Percentiles rank a stretch among this genome's conserved stretches.
Conservation (phyloP, 2,797 vertebrate genomes). For the Loris lydekkerianus region DNA sequence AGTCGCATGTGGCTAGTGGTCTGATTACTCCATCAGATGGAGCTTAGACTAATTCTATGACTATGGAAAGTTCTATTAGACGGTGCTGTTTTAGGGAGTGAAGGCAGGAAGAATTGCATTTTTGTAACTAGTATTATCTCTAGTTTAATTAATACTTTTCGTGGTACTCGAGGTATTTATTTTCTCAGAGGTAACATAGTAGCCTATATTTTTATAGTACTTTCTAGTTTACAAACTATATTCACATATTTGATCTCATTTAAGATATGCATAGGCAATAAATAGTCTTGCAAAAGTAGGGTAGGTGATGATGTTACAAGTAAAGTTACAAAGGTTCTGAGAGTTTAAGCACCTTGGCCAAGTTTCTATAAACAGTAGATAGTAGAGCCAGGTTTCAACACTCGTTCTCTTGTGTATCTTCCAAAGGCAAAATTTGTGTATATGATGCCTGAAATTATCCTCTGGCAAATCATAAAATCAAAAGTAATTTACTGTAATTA, state of each 20-base stretch:
- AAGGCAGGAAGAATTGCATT: neutral
- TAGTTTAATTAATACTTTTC: neutral
- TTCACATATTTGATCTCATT: neutral
- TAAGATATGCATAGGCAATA: neutral
- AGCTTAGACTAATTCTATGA: neutral
- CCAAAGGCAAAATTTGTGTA: neutral
- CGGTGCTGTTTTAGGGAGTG: neutral
- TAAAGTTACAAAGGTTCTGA: neutral
- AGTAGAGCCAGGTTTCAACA: constrained; percentile 19
- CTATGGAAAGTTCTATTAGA: neutral
- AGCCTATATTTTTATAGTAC: neutral
- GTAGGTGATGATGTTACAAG: neutral
- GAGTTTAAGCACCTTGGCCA: constrained; percentile 33
- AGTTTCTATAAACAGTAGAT: constrained; percentile 46
- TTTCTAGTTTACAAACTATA: neutral
- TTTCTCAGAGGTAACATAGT: constrained; percentile 52
- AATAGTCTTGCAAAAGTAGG: neutral
- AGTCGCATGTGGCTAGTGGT: neutral
- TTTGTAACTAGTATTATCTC: neutral
- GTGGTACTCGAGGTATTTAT: neutral
- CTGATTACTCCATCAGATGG: neutral
- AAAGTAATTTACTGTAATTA: constrained; percentile 52
- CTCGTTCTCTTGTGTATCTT: neutral
- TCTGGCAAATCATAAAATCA: constrained; percentile 38
- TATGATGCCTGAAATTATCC: constrained; percentile 15